Evolutionary conservation across 2,888 invertebrate genomes (phyloP).

Genomic region (Drosophila siamana): DNA sequence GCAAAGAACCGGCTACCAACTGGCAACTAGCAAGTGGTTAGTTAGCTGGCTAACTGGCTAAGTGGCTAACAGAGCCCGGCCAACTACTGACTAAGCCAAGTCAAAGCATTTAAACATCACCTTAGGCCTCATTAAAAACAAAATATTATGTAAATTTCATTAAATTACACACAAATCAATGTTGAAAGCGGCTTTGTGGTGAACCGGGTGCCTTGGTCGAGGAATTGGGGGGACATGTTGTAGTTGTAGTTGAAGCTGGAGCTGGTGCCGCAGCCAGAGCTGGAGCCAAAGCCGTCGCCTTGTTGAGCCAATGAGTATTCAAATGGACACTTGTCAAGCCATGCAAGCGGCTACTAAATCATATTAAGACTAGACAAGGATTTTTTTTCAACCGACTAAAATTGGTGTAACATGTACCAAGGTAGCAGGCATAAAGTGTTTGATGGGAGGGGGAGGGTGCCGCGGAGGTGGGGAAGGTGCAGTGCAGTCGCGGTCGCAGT

Average conservation of each 20-base stretch:
- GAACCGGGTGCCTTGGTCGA: neutral
- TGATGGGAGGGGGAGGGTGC: conserved; percentile 1
- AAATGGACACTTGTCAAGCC: conserved; percentile 85
- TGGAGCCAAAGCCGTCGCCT: conserved; percentile 55
- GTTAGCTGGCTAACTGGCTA: conserved; percentile 19
- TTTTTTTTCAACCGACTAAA: conserved; percentile 68
- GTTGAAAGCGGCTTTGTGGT: conserved; percentile 43
- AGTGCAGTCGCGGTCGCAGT: conserved; percentile 32
- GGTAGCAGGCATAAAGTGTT: neutral
- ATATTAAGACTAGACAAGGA: conserved; percentile 82
- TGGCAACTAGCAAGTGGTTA: conserved; percentile 20
- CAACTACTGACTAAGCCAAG: conserved; percentile 72
- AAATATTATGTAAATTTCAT: conserved; percentile 83
- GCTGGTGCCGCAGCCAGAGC: neutral
- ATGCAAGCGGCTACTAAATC: conserved; percentile 83
- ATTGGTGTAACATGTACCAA: conserved; percentile 75
- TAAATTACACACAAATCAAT: conserved; percentile 82
- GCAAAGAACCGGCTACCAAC: conserved; percentile 54
- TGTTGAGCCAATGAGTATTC: conserved; percentile 84
- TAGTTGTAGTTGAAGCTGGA: neutral
- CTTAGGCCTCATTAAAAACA: conserved; percentile 83
- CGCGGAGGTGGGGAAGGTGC: neutral
- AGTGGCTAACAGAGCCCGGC: conserved; percentile 18
- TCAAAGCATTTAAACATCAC: conserved; percentile 82
- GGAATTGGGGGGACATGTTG: neutral